These are phyloP conservation scores for Australoheros scitulus DNA, from an alignment of 2,113 vertebrate genomes.

Conservation along the genomic window DNA sequence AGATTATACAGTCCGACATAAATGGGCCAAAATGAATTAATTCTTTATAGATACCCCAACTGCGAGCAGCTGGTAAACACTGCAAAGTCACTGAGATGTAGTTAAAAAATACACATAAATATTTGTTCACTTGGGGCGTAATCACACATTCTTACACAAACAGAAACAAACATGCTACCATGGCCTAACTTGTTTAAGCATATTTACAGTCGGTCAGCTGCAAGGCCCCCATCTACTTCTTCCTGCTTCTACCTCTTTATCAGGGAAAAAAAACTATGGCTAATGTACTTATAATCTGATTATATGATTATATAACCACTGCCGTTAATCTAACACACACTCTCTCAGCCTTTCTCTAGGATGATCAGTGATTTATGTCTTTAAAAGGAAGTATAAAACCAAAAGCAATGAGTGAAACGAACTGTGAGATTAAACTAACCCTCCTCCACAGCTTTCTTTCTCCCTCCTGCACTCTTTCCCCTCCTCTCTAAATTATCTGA, in stretches of 20 bases:
- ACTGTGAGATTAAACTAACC: constrained; percentile 79
- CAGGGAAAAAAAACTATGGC: constrained; percentile 53
- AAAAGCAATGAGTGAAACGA: constrained; percentile 74
- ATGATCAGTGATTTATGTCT: constrained; percentile 73
- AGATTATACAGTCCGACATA: constrained; percentile 17
- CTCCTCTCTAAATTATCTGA: constrained; percentile 72
- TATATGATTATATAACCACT: constrained; percentile 56
- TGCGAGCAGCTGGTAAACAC: constrained; percentile 63
- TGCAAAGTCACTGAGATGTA: constrained; percentile 43
- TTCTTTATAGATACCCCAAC: constrained; percentile 40
- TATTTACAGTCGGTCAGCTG: neutral
- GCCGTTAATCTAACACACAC: constrained; percentile 50
- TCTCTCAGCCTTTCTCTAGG: constrained; percentile 34
- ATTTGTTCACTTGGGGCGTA: constrained; percentile 44
- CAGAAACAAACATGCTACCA: constrained; percentile 4
- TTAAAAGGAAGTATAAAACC: constrained; percentile 76
- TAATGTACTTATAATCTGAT: constrained; percentile 65
- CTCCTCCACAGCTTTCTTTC: constrained; percentile 58
- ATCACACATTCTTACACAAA: constrained; percentile 11
- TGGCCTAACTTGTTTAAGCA: constrained; percentile 47
- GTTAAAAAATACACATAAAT: constrained; percentile 52
- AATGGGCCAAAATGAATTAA: constrained; percentile 55
- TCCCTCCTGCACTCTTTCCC: constrained; percentile 25
- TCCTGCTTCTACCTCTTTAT: constrained; percentile 44
- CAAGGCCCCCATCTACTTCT: constrained; percentile 38